Conservation (phyloP, 1,140 invertebrate species). For the Caenorhabditis brenneri region DNA sequence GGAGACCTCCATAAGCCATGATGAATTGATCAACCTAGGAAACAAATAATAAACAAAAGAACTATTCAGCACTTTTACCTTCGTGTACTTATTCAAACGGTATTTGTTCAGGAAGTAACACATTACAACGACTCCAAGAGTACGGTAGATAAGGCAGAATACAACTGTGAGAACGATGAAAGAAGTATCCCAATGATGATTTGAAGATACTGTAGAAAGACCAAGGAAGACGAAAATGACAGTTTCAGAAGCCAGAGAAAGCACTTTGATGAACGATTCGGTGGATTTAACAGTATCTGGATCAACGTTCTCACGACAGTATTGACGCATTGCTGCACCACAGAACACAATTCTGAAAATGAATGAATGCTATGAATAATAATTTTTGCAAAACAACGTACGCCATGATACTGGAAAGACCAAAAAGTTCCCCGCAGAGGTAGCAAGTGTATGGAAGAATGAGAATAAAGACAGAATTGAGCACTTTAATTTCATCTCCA, state of each 20-base stretch:
- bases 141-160: slow-evolving; percentile 90
- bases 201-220: slow-evolving; percentile 90
- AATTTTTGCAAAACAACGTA: slow-evolving; percentile 45
- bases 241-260: slow-evolving; percentile 82
- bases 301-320: slow-evolving; percentile 96
- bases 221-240: slow-evolving; percentile 99
- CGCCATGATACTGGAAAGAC: slow-evolving; percentile 65
- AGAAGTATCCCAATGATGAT: slow-evolving; percentile 88
- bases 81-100: slow-evolving; percentile 71
- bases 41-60: background rate
- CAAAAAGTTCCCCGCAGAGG: slow-evolving; percentile 60
- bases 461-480: slow-evolving; percentile 68
- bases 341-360: slow-evolving; percentile 88
- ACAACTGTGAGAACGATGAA: slow-evolving; percentile 92
- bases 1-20: slow-evolving; percentile 74
- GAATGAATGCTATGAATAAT: too few relatives aligned
- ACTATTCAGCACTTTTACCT: slow-evolving; percentile 57
- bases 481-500: slow-evolving; percentile 62
- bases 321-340: slow-evolving; percentile 98
- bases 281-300: slow-evolving; percentile 95
- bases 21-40: slow-evolving; percentile 73
- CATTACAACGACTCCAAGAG: slow-evolving; percentile 74
- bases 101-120: slow-evolving; percentile 66
- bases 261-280: slow-evolving; percentile 98
- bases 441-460: slow-evolving; percentile 65